Percentiles rank a stretch among this genome's conserved stretches.
phyloP scores from a whole-genome alignment of 2,888 invertebrate species.

The Watsonalla cultraria region DNA sequence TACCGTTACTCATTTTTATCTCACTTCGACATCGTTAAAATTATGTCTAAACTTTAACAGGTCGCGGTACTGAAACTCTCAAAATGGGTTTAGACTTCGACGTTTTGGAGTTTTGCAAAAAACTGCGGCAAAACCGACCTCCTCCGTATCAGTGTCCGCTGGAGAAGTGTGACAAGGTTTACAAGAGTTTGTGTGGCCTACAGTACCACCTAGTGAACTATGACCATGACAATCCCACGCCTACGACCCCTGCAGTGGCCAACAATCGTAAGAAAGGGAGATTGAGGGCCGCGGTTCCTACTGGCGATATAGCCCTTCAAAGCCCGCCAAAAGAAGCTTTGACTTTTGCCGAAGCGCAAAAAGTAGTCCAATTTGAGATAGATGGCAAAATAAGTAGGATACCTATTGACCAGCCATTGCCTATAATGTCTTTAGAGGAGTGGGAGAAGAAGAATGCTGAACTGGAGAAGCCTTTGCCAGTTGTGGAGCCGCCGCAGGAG shows the following conservation, averaged over 20 bases:
- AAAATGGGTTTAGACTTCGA: constrained; percentile 91
- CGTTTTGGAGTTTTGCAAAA: constrained; percentile 90
- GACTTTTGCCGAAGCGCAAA: constrained; percentile 90
- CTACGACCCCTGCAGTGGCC: constrained; percentile 80
- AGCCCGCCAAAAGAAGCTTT: constrained; percentile 83
- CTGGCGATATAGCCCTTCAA: constrained; percentile 73
- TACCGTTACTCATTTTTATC: too few species aligned
- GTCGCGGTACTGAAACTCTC: constrained; percentile 12
- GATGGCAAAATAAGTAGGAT: constrained; percentile 86
- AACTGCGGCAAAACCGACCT: constrained; percentile 86
- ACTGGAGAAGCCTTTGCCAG: constrained; percentile 63
- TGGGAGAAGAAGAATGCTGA: constrained; percentile 74
- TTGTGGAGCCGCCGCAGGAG: constrained; percentile 61
- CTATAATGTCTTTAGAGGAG: constrained; percentile 84
- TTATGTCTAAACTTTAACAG: neutral
- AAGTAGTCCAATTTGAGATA: constrained; percentile 92
- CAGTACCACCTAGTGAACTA: constrained; percentile 92
- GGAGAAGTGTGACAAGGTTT: constrained; percentile 89
- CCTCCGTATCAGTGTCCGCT: constrained; percentile 94
- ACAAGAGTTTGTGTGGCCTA: constrained; percentile 91
- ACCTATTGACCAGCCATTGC: constrained; percentile 81
- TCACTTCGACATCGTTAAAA: neutral
- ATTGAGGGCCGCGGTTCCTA: constrained; percentile 78
- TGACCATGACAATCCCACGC: constrained; percentile 89
- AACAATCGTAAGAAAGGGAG: constrained; percentile 82